Conservation (phyloP, 2,797 vertebrate species). For the Pachyuromys duprasi region DNA sequence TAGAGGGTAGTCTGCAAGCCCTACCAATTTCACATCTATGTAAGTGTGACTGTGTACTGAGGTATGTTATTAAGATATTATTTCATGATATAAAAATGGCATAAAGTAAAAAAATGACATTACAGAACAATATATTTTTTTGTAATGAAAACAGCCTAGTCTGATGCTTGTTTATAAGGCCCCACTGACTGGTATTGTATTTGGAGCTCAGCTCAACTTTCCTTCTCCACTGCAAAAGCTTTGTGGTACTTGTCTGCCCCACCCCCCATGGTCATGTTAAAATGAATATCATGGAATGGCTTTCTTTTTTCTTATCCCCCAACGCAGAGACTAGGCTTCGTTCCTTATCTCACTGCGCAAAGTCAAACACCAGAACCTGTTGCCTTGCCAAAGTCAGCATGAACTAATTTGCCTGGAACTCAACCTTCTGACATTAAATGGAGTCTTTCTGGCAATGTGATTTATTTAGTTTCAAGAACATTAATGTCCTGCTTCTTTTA, state of each 20-base stretch:
- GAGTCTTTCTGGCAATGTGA: not conserved
- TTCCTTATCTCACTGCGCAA: not conserved
- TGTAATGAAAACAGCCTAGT: not conserved
- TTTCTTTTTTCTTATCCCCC: not conserved
- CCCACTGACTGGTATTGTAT: not conserved
- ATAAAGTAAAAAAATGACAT: not conserved
- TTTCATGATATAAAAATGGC: not conserved
- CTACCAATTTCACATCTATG: not conserved
- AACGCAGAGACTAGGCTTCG: not conserved
- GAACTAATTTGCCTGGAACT: not conserved
- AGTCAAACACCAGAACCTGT: not conserved
- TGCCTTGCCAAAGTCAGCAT: not conserved
- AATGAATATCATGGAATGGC: not conserved
- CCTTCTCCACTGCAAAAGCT: not conserved
- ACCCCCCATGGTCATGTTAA: too few species aligned
- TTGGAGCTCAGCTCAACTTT: not conserved
- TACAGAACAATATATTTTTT: not conserved
- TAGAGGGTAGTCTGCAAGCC: not conserved
- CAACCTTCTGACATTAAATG: not conserved
- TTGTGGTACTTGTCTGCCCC: too few species aligned
- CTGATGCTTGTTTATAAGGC: not conserved
- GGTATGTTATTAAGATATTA: constrained; percentile 7
- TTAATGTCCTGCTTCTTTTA: not conserved
- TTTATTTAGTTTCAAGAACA: not conserved
- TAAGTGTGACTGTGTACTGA: not conserved